Percentiles rank a stretch among this genome's conserved stretches.
Conservation (phyloP, 2,113 vertebrate species). For the Aramus guarauna region DNA sequence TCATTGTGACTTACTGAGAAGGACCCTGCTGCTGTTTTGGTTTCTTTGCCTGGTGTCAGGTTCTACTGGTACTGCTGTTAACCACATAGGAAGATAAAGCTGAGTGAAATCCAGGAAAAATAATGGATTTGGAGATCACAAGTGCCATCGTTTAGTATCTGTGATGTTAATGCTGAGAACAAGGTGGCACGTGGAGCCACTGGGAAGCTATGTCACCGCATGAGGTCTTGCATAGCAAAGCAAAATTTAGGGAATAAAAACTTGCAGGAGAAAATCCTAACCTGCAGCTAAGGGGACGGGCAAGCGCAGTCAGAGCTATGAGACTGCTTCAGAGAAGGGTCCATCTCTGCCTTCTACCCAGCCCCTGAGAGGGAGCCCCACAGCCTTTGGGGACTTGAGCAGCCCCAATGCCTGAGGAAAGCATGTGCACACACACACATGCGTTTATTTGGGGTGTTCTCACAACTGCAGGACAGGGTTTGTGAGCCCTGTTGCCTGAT, state of each 20-base stretch:
- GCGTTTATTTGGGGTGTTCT: neutral
- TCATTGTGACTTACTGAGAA: neutral
- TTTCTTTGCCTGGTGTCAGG: neutral
- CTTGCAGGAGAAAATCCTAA: neutral
- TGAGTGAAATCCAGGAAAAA: neutral
- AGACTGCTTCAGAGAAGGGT: neutral
- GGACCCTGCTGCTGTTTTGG: neutral
- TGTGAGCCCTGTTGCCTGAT: neutral
- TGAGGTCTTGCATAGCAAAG: neutral
- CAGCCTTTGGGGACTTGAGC: rapidly evolving
- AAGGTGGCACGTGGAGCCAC: neutral
- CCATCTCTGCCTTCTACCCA: neutral
- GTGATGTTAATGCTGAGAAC: neutral
- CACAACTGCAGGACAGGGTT: rapidly evolving
- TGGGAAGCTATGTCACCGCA: neutral
- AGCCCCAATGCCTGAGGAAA: neutral
- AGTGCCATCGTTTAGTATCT: neutral
- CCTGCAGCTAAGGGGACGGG: too few relatives aligned
- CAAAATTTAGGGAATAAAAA: neutral
- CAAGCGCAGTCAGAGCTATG: neutral
- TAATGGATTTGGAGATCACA: neutral
- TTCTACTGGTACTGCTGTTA: neutral
- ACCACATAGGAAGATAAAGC: neutral
- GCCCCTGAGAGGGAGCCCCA: rapidly evolving
- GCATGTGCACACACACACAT: rapidly evolving